Evolutionary conservation across 2,113 vertebrate species (phyloP).

Genomic region (Pluvialis apricaria): DNA sequence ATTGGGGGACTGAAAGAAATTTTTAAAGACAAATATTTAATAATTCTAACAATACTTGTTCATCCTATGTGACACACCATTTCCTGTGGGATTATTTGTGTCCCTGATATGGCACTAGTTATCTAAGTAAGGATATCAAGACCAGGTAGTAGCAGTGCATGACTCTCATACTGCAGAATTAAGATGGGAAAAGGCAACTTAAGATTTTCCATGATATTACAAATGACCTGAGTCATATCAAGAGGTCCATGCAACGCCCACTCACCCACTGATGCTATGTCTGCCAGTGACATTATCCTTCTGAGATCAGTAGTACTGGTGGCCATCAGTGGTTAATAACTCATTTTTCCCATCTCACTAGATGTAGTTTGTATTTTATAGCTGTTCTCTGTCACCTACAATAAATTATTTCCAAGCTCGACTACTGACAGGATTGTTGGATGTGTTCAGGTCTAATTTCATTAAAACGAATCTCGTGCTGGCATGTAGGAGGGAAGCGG

Average conservation of each 20-base stretch:
- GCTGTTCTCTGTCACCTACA: constrained; percentile 37
- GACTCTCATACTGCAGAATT: neutral
- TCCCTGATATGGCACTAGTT: neutral
- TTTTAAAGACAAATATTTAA: neutral
- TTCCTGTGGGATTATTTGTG: neutral
- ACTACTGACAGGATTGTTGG: neutral
- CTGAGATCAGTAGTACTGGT: neutral
- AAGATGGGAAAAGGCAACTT: neutral
- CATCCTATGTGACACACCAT: neutral
- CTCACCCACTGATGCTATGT: neutral
- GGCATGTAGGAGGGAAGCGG: neutral
- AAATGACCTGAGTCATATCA: neutral
- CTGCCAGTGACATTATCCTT: neutral
- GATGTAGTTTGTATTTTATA: constrained; percentile 13
- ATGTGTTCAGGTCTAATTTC: constrained; percentile 39
- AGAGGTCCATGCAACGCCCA: neutral
- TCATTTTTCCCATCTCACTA: neutral
- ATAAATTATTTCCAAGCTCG: constrained; percentile 38
- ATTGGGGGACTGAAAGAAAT: neutral
- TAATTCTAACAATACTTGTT: neutral
- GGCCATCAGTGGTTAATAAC: neutral
- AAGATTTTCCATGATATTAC: neutral
- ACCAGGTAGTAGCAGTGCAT: neutral
- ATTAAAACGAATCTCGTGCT: constrained; percentile 1
- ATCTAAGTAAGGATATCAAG: neutral